Conservation (phyloP, 1,140 invertebrate genomes). For the Monomorium pharaonis region DNA sequence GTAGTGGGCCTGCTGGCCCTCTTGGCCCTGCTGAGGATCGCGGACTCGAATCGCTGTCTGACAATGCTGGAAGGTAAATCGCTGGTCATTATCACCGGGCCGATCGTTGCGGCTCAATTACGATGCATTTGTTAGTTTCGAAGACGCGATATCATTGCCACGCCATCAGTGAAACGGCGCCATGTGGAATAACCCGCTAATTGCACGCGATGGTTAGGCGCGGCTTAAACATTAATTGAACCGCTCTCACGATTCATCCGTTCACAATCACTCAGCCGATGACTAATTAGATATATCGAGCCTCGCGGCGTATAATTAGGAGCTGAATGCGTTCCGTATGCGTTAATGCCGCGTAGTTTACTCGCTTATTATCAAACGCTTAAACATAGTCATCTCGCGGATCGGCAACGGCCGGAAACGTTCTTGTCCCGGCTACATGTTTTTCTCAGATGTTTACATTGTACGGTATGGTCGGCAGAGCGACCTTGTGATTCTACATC, state of each 20-base stretch:
- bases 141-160: constrained; percentile 35
- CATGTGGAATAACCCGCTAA: constrained; percentile 12
- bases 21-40: constrained; percentile 53
- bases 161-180: background rate
- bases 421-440: background rate
- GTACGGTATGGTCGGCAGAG: background rate
- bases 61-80: constrained; percentile 76
- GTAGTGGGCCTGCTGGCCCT: constrained; percentile 70
- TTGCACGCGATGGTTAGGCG: background rate
- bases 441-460: constrained; percentile 54
- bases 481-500: constrained; percentile 31
- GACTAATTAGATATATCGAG: constrained; percentile 35
- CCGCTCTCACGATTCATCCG: constrained; percentile 7
- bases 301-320: background rate
- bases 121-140: constrained; percentile 27
- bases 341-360: constrained; percentile 25
- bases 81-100: constrained; percentile 10
- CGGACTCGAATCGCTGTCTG: constrained; percentile 74
- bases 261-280: background rate
- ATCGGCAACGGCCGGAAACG: constrained; percentile 40
- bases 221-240: constrained; percentile 28
- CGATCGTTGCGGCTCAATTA: constrained; percentile 35
- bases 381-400: constrained; percentile 17
- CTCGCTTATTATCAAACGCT: constrained; percentile 36
- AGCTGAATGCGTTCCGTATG: background rate